Evolutionary conservation across 2,113 vertebrate species (phyloP).

Genomic region (Sterrhoptilus dennistouni): DNA sequence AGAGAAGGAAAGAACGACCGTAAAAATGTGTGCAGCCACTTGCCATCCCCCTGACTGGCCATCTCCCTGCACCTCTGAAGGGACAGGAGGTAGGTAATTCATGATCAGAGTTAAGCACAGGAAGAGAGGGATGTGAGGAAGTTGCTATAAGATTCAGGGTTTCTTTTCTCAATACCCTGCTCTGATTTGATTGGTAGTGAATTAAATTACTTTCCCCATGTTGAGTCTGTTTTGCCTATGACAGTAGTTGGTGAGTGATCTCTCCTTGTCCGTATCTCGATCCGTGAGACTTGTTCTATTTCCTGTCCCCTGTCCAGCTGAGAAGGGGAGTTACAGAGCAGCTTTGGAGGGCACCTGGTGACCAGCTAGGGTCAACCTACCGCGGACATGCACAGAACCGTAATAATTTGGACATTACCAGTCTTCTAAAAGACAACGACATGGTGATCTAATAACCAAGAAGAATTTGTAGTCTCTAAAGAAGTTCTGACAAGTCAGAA

Average conservation of each 20-base stretch:
- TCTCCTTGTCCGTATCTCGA: fast-evolving
- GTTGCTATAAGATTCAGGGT: neutral
- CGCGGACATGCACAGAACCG: neutral
- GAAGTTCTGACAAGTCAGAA: neutral
- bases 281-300: neutral
- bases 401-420: neutral
- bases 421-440: neutral
- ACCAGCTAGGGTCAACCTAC: neutral
- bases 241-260: neutral
- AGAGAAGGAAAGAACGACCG: neutral
- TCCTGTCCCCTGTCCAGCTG: neutral
- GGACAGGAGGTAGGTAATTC: neutral
- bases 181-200: neutral
- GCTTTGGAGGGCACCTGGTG: neutral
- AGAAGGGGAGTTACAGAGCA: neutral
- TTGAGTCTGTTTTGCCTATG: neutral
- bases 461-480: neutral
- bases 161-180: neutral
- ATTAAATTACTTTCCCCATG: neutral
- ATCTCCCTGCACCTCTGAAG: neutral
- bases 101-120: neutral
- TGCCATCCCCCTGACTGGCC: no score
- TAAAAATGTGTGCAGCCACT: neutral
- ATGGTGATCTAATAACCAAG: neutral
- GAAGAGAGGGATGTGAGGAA: neutral